A percentile compares a stretch with the other conserved stretches of the same genome.
Evolutionary conservation across 1,140 invertebrate genomes (phyloP).

Genomic region (Neodiprion pinetum): DNA sequence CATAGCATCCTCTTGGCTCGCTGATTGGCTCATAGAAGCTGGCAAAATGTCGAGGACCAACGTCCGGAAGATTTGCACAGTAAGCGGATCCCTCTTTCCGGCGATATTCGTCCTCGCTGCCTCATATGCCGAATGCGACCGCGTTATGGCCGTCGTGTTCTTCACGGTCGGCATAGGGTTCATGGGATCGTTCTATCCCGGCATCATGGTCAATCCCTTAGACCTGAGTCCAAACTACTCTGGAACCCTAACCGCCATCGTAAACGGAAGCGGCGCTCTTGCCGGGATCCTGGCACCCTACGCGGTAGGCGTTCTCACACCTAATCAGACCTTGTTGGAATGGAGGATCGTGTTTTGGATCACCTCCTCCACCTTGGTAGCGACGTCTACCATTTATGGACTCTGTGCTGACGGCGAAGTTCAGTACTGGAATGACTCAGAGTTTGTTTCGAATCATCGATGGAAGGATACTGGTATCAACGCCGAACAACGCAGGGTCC

Average conservation of each 20-base stretch:
- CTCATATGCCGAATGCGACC: constrained; percentile 38
- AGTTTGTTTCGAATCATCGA: background rate
- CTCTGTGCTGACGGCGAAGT: constrained; percentile 48
- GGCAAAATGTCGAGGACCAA: constrained; percentile 61
- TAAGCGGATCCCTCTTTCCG: constrained; percentile 63
- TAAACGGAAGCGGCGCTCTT: constrained; percentile 63
- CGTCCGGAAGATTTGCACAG: constrained; percentile 66
- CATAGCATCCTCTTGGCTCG: constrained; percentile 61
- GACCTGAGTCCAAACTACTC: constrained; percentile 65
- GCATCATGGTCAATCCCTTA: constrained; percentile 56
- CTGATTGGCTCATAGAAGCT: constrained; percentile 64
- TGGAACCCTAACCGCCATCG: constrained; percentile 64
- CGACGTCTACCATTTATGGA: constrained; percentile 58
- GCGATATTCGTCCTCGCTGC: constrained; percentile 35
- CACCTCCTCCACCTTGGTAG: constrained; percentile 53
- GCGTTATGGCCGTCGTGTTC: constrained; percentile 33
- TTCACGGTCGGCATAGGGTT: constrained; percentile 40
- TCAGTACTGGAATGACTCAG: constrained; percentile 44
- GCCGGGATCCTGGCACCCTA: constrained; percentile 65
- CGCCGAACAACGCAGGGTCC: too few species aligned
- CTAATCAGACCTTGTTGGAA: constrained; percentile 67
- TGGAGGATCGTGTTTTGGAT: constrained; percentile 83
- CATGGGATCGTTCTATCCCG: constrained; percentile 36
- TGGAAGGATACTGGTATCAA: too few species aligned
- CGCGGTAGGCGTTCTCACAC: constrained; percentile 59